Evolutionary conservation across 2,888 invertebrate species (phyloP), one percentile per base, ranked within the genome.

Genomic region (Chrysolina americana): DNA sequence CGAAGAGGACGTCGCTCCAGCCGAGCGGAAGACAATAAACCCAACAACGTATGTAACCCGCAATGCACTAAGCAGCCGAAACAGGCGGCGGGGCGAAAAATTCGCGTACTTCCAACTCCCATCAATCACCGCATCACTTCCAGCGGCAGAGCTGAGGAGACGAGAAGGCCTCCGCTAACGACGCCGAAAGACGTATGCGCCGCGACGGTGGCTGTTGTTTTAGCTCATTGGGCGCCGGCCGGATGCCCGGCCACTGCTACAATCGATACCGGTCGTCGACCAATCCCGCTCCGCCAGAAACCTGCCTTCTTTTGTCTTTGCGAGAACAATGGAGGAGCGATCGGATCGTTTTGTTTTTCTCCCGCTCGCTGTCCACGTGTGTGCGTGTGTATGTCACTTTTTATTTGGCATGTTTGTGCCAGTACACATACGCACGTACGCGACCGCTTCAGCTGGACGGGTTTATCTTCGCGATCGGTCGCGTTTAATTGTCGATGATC

Each of bases 141-240:
- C 17, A 50, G 28, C 65, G 21, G 36, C 21, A n/a, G 53, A 23
- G 21, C 44, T 13, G 10, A 19, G 19, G n/a, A 50, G 59, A 59
- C 15, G 36, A 28, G 28, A 15, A 15, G 28, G 44, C 70, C 41
- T 44, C 63, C 70, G 68, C 21, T 65, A 44, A 23, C 65, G 75
- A 73, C 76, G 68, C 68, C 71, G 76, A 66, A 68, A 72, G 77
- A 73, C 79, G 78, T 81, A 78, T 81, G 85, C 87, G 86, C 83
- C 87, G 87, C 86, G 87, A 85, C 81, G 78, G 83, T 79, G 82
- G 83, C 86, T 85, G 86, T 87, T 87, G 88, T 87, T 87, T 87
- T 87, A 87, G 87, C 88, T 88, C 87, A 87, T 87, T 87, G 87
- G 87, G 86, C 87, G 87, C 86, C 87, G 85, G 86, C 85, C 87